Evolutionary conservation across 2,113 vertebrate species (phyloP), one percentile per base, ranked within the genome.

Genomic region (Haemorhous mexicanus): DNA sequence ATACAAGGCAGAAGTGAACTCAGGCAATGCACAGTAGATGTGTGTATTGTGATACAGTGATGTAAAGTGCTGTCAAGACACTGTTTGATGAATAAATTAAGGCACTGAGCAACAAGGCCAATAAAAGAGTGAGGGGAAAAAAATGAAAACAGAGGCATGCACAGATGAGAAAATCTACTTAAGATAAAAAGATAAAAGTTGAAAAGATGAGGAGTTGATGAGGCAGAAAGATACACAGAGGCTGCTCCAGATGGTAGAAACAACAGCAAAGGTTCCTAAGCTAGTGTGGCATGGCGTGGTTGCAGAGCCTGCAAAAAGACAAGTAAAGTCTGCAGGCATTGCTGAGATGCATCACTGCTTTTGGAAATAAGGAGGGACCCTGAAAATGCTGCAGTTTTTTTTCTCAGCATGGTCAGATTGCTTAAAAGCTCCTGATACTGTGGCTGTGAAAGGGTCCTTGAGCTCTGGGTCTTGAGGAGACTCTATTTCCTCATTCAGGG

Each of bases 151-250:
- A 47, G 53, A 78, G 46, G 82, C 62, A 53, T 69, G 93, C 14
- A n/a, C 66, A 78, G 52, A 70, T 63, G 39, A 77, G 47, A 83
- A 81, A 74, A 80, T 32, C 35, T 79, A 82, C 83, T 90, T 77
- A 8, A 62, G 50, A 64, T 89, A 91, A 81, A 79, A 49, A 59
- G 49, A 78, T 35, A 83, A 55, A 93, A 94, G 50, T 77, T 92
- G 81, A 91, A 87, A 80, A 93, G 62, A 91, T 70, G 61, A 81
- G 81, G 67, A 92, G 76, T 77, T 95, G 91, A 94, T 94, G 87
- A 95, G 86, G 94, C 94, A 95, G 83, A 96, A 95, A 82, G 77
- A 87, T 21, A 87, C 78, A 94, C 2, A 20, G 72, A 94, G 75
- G 44, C 64, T 93, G 76, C 67, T 96, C 87, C 96, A 96, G 91